A percentile compares a stretch with the other conserved stretches of the same genome.
These are phyloP conservation scores for Pan paniscus DNA, from an alignment of 2,113 vertebrate species.

Conservation along the genomic window DNA sequence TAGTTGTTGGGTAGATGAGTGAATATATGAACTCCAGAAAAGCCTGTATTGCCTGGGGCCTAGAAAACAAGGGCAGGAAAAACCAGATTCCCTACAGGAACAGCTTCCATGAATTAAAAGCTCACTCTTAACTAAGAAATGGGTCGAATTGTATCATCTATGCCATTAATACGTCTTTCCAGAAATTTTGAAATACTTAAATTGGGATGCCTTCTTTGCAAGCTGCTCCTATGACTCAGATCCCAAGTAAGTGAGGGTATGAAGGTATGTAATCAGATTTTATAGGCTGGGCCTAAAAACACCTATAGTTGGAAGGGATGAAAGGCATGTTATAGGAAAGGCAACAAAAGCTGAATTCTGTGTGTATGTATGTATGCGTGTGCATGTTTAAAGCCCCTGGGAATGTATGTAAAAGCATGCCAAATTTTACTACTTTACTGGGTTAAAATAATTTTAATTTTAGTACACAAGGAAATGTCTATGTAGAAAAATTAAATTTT, in stretches of 20 bases:
- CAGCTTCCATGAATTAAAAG: not conserved
- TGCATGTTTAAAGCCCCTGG: not conserved
- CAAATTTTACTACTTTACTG: conserved; percentile 10
- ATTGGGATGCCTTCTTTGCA: not conserved
- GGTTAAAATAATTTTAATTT: conserved; percentile 13
- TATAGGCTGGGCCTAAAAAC: not conserved
- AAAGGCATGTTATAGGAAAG: not conserved
- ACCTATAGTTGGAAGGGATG: not conserved
- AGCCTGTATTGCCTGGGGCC: not conserved
- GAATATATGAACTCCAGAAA: not conserved
- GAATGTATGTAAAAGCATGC: not conserved
- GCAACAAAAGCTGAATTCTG: not conserved
- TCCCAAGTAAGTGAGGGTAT: not conserved
- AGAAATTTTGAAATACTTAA: not conserved
- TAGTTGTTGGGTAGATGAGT: not conserved
- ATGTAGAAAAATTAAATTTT: not conserved
- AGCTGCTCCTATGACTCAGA: not conserved
- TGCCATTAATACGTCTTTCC: not conserved
- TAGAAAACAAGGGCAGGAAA: not conserved
- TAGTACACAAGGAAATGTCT: not conserved
- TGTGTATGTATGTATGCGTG: not conserved
- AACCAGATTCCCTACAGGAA: not conserved
- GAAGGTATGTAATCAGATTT: not conserved
- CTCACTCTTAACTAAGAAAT: not conserved
- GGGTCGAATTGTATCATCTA: not conserved